Conservation (phyloP, 2,888 invertebrate genomes). For the Xanthia icteritia region DNA sequence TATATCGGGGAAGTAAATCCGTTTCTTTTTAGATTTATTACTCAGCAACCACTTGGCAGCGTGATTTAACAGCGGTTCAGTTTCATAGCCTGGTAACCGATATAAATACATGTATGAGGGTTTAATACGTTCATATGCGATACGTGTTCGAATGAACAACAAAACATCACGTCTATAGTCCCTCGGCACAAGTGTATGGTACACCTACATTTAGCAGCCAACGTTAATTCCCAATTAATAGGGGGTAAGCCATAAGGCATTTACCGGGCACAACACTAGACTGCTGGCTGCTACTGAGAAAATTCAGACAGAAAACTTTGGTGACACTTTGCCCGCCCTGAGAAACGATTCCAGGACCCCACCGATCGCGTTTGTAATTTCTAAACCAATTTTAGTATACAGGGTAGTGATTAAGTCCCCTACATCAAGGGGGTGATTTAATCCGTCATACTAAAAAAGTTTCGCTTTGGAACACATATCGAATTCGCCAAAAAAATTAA, state of each 20-base stretch:
- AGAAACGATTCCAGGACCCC: neutral
- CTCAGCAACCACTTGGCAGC: slow-evolving; percentile 38
- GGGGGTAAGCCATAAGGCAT: too few species aligned
- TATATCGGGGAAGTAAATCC: slow-evolving; percentile 37
- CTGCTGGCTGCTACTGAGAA: neutral
- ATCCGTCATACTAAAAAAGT: too few species aligned
- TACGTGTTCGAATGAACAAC: slow-evolving; percentile 1
- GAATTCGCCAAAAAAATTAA: too few species aligned
- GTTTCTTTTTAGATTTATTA: slow-evolving; percentile 55
- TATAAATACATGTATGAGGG: slow-evolving; percentile 1
- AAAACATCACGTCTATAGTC: neutral
- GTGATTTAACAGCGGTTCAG: slow-evolving; percentile 47
- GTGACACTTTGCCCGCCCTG: too few species aligned
- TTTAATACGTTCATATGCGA: neutral
- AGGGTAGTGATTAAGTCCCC: too few species aligned
- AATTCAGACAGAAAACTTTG: neutral
- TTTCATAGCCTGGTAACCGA: neutral
- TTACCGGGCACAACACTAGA: too few species aligned
- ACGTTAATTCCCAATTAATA: too few species aligned
- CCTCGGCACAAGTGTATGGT: neutral
- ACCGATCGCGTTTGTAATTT: neutral
- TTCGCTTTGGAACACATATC: too few species aligned
- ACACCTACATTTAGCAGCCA: too few species aligned
- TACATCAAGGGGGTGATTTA: too few species aligned
- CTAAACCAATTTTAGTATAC: neutral